phyloP scores from a whole-genome alignment of 2,888 invertebrate species.

The Ennomos fuscantarius region DNA sequence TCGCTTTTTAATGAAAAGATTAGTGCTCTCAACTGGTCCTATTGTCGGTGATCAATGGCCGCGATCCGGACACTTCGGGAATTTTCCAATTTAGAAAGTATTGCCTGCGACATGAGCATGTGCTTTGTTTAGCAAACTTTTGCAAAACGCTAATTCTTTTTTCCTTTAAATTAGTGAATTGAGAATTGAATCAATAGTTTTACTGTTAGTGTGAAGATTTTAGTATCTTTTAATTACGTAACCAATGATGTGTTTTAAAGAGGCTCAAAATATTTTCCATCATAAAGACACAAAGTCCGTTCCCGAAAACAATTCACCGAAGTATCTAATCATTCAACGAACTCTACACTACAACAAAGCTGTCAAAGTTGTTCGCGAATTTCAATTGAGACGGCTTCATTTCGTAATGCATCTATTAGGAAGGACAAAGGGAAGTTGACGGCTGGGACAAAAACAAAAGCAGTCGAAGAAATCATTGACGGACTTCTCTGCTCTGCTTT shows the following conservation, averaged over 20 bases:
- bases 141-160: conserved; percentile 11
- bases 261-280: background rate
- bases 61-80: conserved; percentile 68
- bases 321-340: conserved; percentile 28
- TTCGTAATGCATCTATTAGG: conserved; percentile 64
- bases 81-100: conserved; percentile 75
- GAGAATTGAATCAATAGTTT: too few relatives aligned
- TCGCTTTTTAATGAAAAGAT: conserved; percentile 85
- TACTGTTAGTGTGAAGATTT: too few relatives aligned
- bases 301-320: conserved; percentile 17
- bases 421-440: conserved; percentile 58
- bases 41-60: conserved; percentile 74
- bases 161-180: too few relatives aligned
- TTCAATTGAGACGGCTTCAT: conserved; percentile 49
- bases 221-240: too few relatives aligned
- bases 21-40: conserved; percentile 65
- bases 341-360: conserved; percentile 30
- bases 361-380: conserved; percentile 20
- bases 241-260: too few relatives aligned
- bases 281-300: background rate
- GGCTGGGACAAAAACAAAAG: conserved; percentile 63
- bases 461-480: conserved; percentile 68
- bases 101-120: conserved; percentile 53
- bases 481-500: conserved; percentile 38
- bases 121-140: conserved; percentile 41